phyloP scores from a whole-genome alignment of 2,113 vertebrate genomes.

The Ciconia stormi region DNA sequence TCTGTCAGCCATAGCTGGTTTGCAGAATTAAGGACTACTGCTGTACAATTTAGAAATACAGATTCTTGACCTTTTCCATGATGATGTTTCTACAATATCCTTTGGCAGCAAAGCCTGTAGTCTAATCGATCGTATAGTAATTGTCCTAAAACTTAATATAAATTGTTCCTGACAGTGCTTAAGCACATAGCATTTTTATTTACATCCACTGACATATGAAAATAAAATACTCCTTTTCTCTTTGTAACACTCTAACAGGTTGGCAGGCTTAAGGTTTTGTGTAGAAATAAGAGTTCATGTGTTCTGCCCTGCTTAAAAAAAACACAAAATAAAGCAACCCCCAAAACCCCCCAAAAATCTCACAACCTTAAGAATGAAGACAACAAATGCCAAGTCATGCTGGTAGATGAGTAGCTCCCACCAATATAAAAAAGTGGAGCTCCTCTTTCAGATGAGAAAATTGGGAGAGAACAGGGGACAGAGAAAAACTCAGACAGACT shows the following conservation, averaged over 20 bases:
- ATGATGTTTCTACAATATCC: slow-evolving; percentile 30
- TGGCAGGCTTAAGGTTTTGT: not conserved
- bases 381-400: not conserved
- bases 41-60: slow-evolving; percentile 2
- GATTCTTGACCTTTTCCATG: slow-evolving; percentile 43
- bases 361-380: not conserved
- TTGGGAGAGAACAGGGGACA: not conserved
- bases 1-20: not conserved
- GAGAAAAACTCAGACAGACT: not conserved
- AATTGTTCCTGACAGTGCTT: slow-evolving; percentile 5
- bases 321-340: not conserved
- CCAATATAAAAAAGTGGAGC: not conserved
- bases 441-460: not conserved
- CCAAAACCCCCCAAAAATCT: rapidly evolving
- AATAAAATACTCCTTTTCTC: not conserved
- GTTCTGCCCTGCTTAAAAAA: not conserved
- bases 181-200: slow-evolving; percentile 7
- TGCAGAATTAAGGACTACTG: slow-evolving; percentile 26
- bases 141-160: slow-evolving; percentile 25
- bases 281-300: not conserved
- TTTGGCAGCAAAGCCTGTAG: not conserved
- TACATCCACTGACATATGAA: not conserved
- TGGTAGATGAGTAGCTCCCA: not conserved
- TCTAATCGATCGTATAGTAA: not conserved
- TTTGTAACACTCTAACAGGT: not conserved